phyloP scores from a whole-genome alignment of 2,797 vertebrate species.

The Eulemur rubriventer region DNA sequence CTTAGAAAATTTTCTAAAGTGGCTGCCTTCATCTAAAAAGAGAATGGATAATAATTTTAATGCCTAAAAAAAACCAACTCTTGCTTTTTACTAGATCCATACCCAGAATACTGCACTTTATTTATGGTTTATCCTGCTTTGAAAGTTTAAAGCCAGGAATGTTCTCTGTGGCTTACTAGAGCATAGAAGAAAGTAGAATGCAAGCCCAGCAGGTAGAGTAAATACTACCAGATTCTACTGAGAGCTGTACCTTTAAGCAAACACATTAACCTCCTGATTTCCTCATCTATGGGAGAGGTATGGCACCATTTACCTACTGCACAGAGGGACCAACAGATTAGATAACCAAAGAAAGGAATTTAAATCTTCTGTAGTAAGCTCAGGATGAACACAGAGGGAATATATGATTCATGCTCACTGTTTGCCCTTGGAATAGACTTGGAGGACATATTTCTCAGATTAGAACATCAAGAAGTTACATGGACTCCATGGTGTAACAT shows the following conservation, averaged over 20 bases:
- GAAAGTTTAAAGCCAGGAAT: slow-evolving; percentile 41
- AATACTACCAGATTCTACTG: background rate
- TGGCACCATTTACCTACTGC: background rate
- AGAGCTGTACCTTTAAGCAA: background rate
- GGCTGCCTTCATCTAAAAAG: slow-evolving; percentile 59
- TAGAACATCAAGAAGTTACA: background rate
- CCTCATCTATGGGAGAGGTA: background rate
- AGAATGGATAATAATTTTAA: slow-evolving; percentile 60
- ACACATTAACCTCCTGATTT: background rate
- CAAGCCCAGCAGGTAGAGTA: background rate
- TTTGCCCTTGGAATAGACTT: background rate
- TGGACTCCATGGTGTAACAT: background rate
- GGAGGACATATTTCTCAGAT: background rate
- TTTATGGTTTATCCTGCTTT: slow-evolving; percentile 57
- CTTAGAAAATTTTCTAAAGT: slow-evolving; percentile 57
- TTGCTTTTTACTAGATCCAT: slow-evolving; percentile 45
- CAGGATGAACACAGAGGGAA: background rate
- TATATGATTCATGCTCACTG: background rate
- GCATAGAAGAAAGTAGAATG: background rate
- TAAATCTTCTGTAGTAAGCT: background rate
- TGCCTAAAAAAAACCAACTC: slow-evolving; percentile 38
- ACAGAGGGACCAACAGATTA: background rate
- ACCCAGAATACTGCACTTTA: slow-evolving; percentile 45
- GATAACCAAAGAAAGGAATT: background rate
- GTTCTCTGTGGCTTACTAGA: slow-evolving; percentile 33